phyloP scores from a whole-genome alignment of 1,140 invertebrate genomes.

The Hyles vespertilio region DNA sequence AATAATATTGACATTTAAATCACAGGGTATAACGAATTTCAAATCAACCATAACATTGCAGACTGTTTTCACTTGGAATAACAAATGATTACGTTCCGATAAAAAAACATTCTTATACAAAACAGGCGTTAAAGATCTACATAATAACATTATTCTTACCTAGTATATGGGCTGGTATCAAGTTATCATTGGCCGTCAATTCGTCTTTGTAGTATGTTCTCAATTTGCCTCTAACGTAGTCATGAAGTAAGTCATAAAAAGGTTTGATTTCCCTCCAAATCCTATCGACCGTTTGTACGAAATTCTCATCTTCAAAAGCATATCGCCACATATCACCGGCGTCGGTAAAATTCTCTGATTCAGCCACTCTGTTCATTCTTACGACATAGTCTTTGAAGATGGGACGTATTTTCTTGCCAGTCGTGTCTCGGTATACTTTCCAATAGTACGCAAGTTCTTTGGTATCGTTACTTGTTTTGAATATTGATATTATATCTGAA shows the following conservation, averaged over 20 bases:
- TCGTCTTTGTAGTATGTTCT: slow-evolving; percentile 79
- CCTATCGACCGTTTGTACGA: slow-evolving; percentile 70
- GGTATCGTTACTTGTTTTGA: slow-evolving; percentile 67
- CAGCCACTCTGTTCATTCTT: slow-evolving; percentile 79
- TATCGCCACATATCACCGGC: slow-evolving; percentile 79
- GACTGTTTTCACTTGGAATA: too few relatives aligned
- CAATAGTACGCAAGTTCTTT: slow-evolving; percentile 78
- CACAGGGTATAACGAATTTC: too few relatives aligned
- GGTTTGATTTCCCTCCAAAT: slow-evolving; percentile 87
- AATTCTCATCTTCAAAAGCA: slow-evolving; percentile 77
- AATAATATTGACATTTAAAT: too few relatives aligned
- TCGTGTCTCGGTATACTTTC: slow-evolving; percentile 77
- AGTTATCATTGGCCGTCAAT: slow-evolving; percentile 77
- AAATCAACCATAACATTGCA: too few relatives aligned
- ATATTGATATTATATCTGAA: slow-evolving; percentile 58
- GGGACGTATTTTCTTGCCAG: slow-evolving; percentile 77
- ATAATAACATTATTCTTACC: slow-evolving; percentile 63
- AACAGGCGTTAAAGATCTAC: background rate
- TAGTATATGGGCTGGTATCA: slow-evolving; percentile 89
- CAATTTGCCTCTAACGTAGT: slow-evolving; percentile 84
- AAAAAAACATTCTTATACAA: background rate
- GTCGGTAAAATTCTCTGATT: slow-evolving; percentile 76
- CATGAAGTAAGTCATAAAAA: slow-evolving; percentile 86
- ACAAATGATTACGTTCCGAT: too few relatives aligned
- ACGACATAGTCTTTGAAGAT: slow-evolving; percentile 78